Base-by-base conservation (phyloP, 1,140 invertebrate species). In the Tetraneura akinire region DNA sequence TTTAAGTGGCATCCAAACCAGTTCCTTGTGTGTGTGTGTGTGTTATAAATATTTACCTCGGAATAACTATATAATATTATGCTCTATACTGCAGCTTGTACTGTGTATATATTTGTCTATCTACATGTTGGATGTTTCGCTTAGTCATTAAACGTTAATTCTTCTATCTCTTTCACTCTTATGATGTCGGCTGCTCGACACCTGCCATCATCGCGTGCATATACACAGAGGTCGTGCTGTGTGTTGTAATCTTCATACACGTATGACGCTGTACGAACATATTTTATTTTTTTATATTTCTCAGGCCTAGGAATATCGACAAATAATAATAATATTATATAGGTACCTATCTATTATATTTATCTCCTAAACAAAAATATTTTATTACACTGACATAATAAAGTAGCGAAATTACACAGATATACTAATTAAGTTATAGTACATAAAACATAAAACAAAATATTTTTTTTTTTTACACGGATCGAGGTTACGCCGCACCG, bases 101-200 rank as follows among this genome's bases (percentile, higher is more conserved):
- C n/a, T 45, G 49, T 57, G 51, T 76, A 1, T 60, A n/a, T 76
- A 23, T 76, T n/a, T 76, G 13, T 74, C 29, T 74, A 37, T 21
- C 70, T 21, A 45, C 9, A n/a, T n/a, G 73, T 74, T 29, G 14
- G 51, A 74, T 76, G 55, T 76, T 76, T 76, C 55, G 73, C 73
- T 76, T 76, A 76, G 73, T 76, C 73, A 76, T 60, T 76, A 76
- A 76, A 76, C 55, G 53, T 76, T 57, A 60, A 60, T 76, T 76
- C 21, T 3, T 42, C 53, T 76, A n/a, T 74, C 10, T 57, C 49
- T 29, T 16, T 29, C 18, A 4, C 18, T 73, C 18, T 16, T 47
- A 29, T 49, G n/a, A 70, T 49, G 66, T 70, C 66, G 66, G 66
- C 66, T 26, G 66, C 66, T 76, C 74, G 51, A 78, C 74, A 78